phyloP scores from a whole-genome alignment of 2,797 vertebrate genomes.

The Lates japonicus region DNA sequence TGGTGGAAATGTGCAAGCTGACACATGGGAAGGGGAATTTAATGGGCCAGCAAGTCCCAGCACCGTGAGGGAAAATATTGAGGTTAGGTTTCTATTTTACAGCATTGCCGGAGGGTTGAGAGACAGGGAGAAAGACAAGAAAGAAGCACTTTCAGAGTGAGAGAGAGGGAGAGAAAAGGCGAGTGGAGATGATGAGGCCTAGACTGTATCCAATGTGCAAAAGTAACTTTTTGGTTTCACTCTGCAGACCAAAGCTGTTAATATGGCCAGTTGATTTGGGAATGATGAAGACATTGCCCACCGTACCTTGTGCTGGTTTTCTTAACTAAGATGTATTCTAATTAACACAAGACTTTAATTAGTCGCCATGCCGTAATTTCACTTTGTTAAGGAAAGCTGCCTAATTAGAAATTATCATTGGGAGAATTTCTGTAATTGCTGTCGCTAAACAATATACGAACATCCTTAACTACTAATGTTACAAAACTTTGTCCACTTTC shows the following conservation, averaged over 20 bases:
- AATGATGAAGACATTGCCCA: constrained; percentile 71
- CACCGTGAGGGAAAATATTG: constrained; percentile 89
- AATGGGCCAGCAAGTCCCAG: constrained; percentile 91
- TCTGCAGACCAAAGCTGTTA: constrained; percentile 64
- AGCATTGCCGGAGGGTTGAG: constrained; percentile 84
- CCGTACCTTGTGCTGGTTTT: constrained; percentile 66
- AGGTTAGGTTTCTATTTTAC: constrained; percentile 91
- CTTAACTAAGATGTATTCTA: constrained; percentile 77
- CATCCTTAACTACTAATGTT: constrained; percentile 38
- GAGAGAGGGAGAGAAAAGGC: constrained; percentile 51
- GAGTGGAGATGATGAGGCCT: constrained; percentile 52
- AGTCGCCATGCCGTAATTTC: constrained; percentile 68
- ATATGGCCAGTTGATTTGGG: constrained; percentile 70
- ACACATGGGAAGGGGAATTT: constrained; percentile 90
- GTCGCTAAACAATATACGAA: constrained; percentile 52
- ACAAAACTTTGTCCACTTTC: constrained; percentile 53
- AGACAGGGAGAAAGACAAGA: constrained; percentile 77
- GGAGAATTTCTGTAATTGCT: constrained; percentile 72
- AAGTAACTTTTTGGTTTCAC: constrained; percentile 69
- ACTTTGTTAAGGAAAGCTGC: constrained; percentile 64
- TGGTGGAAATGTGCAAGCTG: constrained; percentile 88
- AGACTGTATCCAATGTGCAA: constrained; percentile 41
- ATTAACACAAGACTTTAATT: constrained; percentile 83
- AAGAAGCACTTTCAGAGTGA: constrained; percentile 67
- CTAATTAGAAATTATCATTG: constrained; percentile 79